Evolutionary conservation across 1,140 invertebrate species (phyloP), one percentile per base, ranked within the genome.

Genomic region (Nebria ingens): DNA sequence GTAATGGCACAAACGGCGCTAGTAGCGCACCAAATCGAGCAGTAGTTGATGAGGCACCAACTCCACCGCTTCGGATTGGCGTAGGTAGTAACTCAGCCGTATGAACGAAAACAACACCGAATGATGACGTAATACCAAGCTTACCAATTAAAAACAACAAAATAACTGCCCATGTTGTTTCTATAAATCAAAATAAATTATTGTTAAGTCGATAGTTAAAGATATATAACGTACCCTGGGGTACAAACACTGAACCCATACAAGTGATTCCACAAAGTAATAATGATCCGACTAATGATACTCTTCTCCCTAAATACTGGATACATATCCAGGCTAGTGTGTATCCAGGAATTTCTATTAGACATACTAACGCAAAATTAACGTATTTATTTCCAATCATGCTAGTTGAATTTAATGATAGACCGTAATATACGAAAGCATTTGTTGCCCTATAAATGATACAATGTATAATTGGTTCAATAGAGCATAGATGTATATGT

Each of bases 351-450:
- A 82, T 79, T 68, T 82, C 80, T 2, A 80, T 71, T 4, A 80
- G 64, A 59, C 78, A 79, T 4, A 81, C 76, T 13, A 81, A 61
- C 2, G 73, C 67, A 59, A 81, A 81, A 63, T 80, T 81, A 1
- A 78, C 59, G 62, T 82, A 82, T 61, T 80, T 79, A 64, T 84
- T 78, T 12, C 83, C 83, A 58, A 78, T 79, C 34, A 87, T 70
- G 59, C 77, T 79, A 1, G 77, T 81, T 0, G 82, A 78, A 62
- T 86, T 86, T 17, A 87, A 69, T 0, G 84, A 83, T 11, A 89
- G 65, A 2, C 85, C 86, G 62, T 87, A 88, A 61, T 81, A 89
- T 1, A 87, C 78, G 54, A 86, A 80, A 2, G 80, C 77, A 67
- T 83, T 84, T 2, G 83, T 78, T 15, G 78, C 77, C 84, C 84